Conservation (phyloP, 2,888 invertebrate species). For the Mimas tiliae region DNA sequence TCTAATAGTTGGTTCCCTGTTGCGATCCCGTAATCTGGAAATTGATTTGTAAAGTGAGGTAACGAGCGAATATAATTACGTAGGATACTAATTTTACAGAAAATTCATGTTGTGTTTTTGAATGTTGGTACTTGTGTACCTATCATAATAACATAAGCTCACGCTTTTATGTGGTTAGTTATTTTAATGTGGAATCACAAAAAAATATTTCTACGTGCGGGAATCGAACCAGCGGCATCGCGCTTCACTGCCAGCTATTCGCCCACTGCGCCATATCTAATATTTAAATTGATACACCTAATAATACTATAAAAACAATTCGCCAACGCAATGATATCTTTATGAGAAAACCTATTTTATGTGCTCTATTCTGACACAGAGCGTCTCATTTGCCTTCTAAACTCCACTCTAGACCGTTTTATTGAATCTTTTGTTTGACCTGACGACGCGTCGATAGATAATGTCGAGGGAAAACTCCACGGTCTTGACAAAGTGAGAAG, state of each 20-base stretch:
- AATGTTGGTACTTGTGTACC: no score
- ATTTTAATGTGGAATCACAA: no score
- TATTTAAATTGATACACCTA: background rate
- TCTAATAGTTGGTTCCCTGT: constrained; percentile 90
- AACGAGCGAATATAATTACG: background rate
- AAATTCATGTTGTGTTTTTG: no score
- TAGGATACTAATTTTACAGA: background rate
- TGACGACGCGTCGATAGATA: constrained; percentile 1
- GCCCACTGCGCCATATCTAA: no score
- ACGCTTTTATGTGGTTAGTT: no score
- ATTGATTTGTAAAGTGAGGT: constrained; percentile 15
- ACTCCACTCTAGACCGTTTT: constrained; percentile 9
- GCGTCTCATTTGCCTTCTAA: constrained; percentile 23
- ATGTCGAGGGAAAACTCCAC: background rate
- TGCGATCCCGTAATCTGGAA: constrained; percentile 93
- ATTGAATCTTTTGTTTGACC: constrained; percentile 30
- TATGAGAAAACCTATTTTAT: constrained; percentile 2
- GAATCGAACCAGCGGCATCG: no score
- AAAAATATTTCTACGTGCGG: no score
- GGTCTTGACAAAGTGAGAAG: constrained; percentile 24
- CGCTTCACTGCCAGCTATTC: no score
- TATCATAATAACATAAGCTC: no score
- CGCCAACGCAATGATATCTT: background rate
- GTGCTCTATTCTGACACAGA: background rate
- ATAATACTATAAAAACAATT: background rate